Percentiles rank a stretch among this genome's conserved stretches.
Conservation (phyloP, 2,113 vertebrate genomes). For the Muscicapa adusta region DNA sequence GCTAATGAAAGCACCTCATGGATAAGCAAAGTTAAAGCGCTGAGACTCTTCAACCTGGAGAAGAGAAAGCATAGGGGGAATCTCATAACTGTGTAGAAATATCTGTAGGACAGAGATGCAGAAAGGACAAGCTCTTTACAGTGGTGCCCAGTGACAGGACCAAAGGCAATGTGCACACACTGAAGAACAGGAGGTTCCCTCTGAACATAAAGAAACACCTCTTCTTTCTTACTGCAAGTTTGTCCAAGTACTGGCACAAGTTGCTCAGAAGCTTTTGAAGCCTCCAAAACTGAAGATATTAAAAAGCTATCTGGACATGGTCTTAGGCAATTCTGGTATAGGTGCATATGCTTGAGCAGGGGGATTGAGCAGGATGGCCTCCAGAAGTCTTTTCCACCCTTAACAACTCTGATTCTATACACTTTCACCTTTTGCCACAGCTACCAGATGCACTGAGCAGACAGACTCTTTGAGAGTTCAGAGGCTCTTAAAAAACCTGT, state of each 20-base stretch:
- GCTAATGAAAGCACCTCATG: background rate
- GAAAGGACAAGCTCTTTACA: background rate
- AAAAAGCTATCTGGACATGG: background rate
- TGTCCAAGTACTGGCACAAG: background rate
- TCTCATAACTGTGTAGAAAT: background rate
- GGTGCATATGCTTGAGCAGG: background rate
- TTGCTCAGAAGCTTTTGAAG: background rate
- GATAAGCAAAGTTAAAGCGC: background rate
- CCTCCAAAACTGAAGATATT: background rate
- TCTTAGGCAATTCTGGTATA: background rate
- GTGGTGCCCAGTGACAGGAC: background rate
- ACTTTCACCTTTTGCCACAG: background rate
- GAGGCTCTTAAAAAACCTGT: background rate
- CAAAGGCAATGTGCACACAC: background rate
- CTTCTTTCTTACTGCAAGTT: background rate
- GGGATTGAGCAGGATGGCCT: background rate
- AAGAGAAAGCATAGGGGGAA: background rate
- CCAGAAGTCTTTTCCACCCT: background rate
- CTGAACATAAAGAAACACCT: background rate
- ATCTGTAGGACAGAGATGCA: background rate
- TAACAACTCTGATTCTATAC: background rate
- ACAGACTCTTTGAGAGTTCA: background rate
- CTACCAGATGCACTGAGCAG: background rate
- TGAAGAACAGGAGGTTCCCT: background rate
- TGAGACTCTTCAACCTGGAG: background rate